A percentile compares a stretch with the other conserved stretches of the same genome.
These are phyloP conservation scores for Pachycephus smyrnensis DNA, from an alignment of 2,888 invertebrate genomes.

Conservation along the genomic window DNA sequence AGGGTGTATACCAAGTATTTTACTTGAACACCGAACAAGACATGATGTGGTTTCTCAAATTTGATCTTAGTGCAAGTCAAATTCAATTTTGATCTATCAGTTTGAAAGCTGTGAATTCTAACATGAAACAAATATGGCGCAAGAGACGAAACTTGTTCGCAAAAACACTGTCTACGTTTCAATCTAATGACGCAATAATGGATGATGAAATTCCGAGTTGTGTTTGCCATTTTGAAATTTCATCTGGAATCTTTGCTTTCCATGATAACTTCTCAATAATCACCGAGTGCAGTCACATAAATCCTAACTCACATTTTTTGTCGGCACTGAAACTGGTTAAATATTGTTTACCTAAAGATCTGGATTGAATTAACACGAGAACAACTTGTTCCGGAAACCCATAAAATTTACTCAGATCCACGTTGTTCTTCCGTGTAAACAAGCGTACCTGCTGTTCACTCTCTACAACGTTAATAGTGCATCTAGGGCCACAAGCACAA, in stretches of 20 bases:
- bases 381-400: neutral
- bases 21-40: neutral
- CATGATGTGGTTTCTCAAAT: neutral
- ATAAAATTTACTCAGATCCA: neutral
- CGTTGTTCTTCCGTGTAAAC: neutral
- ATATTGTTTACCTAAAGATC: neutral
- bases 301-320: neutral
- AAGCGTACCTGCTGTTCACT: neutral
- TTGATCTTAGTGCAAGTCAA: neutral
- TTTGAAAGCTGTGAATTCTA: neutral
- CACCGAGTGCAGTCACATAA: no score
- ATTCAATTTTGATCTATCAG: neutral
- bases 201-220: neutral
- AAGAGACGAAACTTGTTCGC: neutral
- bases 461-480: neutral
- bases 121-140: neutral
- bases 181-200: neutral
- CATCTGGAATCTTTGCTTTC: neutral
- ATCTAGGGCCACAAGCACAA: constrained; percentile 26
- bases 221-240: neutral
- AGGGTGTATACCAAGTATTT: neutral
- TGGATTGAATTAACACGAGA: neutral
- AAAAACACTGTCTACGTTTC: neutral
- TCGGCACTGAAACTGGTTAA: neutral
- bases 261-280: no score